Conservation (phyloP, 2,797 vertebrate genomes). For the Dallia pectoralis region DNA sequence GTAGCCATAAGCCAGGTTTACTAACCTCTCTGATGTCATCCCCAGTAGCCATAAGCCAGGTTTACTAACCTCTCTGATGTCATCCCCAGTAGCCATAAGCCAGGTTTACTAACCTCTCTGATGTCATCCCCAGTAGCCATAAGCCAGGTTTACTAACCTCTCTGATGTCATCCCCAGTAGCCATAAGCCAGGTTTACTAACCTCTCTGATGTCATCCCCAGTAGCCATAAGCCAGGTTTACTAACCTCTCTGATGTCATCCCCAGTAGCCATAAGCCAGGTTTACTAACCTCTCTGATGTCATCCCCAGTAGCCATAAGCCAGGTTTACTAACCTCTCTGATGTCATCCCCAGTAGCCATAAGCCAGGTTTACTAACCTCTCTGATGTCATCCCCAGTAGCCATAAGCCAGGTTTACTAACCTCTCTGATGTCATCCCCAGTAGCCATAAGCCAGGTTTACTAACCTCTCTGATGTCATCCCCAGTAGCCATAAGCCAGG, state of each 20-base stretch:
- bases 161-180: neutral
- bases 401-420: too few relatives aligned
- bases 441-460: slow-evolving; percentile 26
- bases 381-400: slow-evolving; percentile 39
- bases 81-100: slow-evolving; percentile 20
- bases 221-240: too few relatives aligned
- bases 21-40: slow-evolving; percentile 33
- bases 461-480: slow-evolving; percentile 33
- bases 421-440: neutral
- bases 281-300: slow-evolving; percentile 34
- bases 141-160: too few relatives aligned
- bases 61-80: neutral
- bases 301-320: too few relatives aligned
- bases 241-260: neutral
- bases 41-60: too few relatives aligned
- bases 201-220: slow-evolving; percentile 34
- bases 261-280: slow-evolving; percentile 22
- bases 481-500: too few relatives aligned
- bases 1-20: slow-evolving; percentile 26
- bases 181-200: slow-evolving; percentile 20
- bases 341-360: slow-evolving; percentile 14
- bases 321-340: too few relatives aligned
- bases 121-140: too few relatives aligned
- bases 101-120: slow-evolving; percentile 27
- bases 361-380: slow-evolving; percentile 10